Evolutionary conservation across 2,113 vertebrate species (phyloP).

Genomic region (Pogonocichla stellata): DNA sequence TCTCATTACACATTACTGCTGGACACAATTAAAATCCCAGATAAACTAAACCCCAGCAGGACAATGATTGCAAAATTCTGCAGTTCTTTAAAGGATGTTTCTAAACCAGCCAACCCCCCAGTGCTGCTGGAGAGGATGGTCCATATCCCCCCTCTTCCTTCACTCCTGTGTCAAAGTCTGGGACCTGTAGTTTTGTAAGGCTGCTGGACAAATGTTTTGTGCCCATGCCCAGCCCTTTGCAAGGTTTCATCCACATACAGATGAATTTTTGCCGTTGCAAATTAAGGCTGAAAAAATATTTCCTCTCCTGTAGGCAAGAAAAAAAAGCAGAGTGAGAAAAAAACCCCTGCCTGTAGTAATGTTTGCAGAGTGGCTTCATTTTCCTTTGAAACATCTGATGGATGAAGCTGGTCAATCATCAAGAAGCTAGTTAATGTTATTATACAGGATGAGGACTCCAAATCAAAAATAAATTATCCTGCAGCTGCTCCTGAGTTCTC

Average conservation of each 20-base stretch:
- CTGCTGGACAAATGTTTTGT: neutral
- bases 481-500: conserved; percentile 26
- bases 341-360: neutral
- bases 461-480: conserved; percentile 32
- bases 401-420: conserved; percentile 21
- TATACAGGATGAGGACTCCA: neutral
- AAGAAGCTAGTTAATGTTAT: conserved; percentile 1
- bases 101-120: neutral
- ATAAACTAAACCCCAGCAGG: neutral
- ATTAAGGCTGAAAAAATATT: neutral
- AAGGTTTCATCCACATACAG: neutral
- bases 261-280: neutral
- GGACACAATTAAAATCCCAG: neutral
- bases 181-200: neutral
- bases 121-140: neutral
- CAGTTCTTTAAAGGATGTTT: neutral
- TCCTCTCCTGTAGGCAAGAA: neutral
- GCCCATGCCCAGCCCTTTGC: neutral
- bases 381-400: neutral
- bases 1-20: neutral
- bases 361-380: neutral
- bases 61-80: neutral
- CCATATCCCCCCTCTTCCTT: neutral
- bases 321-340: neutral
- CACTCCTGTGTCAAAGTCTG: neutral